Percentiles rank a stretch among this genome's conserved stretches.
Evolutionary conservation across 2,888 invertebrate genomes (phyloP).

Genomic region (Psylliodes chrysocephalus): DNA sequence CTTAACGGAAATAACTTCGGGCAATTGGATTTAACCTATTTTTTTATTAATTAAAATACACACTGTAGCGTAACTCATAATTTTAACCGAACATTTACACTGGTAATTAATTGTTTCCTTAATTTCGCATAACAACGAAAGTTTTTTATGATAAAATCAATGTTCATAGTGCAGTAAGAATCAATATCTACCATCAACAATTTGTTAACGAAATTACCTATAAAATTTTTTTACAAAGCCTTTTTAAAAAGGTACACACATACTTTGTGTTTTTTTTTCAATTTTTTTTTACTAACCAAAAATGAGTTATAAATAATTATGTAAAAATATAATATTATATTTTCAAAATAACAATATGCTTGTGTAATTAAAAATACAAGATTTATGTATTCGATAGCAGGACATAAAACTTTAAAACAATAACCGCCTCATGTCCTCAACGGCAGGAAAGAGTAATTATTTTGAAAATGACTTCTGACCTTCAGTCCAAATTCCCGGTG

Average conservation of each 20-base stretch:
- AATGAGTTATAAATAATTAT: no score
- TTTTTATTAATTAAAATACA: not conserved
- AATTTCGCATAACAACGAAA: not conserved
- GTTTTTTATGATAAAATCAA: no score
- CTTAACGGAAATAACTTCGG: not conserved
- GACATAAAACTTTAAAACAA: constrained; percentile 6
- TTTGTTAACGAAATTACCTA: no score
- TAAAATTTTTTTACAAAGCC: no score
- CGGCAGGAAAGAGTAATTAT: constrained; percentile 18
- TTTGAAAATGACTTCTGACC: constrained; percentile 17
- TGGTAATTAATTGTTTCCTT: not conserved
- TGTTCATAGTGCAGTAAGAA: no score
- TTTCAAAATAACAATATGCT: no score
- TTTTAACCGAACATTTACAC: not conserved
- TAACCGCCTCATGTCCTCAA: constrained; percentile 16
- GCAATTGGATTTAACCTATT: not conserved
- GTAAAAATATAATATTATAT: no score
- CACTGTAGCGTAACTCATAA: not conserved
- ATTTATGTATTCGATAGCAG: not conserved
- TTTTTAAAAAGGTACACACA: no score
- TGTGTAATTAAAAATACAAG: no score
- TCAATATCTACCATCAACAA: no score
- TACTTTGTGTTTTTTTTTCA: no score
- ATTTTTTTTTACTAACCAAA: no score
- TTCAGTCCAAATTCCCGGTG: constrained; percentile 16